phyloP scores from a whole-genome alignment of 2,113 vertebrate genomes.

The Clarias magur region DNA sequence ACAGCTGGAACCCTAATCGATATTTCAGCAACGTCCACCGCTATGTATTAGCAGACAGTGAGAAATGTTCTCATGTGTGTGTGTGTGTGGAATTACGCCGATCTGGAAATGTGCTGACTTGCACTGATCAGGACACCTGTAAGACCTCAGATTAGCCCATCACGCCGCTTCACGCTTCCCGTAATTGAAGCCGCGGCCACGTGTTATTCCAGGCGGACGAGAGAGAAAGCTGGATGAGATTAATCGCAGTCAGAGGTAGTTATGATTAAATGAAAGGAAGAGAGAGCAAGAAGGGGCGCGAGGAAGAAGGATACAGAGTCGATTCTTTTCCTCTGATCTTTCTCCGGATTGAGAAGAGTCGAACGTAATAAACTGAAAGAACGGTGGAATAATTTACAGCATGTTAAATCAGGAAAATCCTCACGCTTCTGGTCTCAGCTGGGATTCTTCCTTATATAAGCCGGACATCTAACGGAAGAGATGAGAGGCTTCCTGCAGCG shows the following conservation, averaged over 20 bases:
- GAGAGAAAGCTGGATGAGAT: neutral
- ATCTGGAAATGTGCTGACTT: conserved; percentile 2
- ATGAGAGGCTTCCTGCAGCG: neutral
- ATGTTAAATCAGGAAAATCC: neutral
- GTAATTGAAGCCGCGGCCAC: conserved; percentile 34
- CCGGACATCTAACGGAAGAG: neutral
- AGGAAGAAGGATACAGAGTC: neutral
- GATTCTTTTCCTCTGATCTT: neutral
- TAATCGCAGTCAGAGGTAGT: conserved; percentile 36
- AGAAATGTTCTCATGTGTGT: conserved; percentile 8
- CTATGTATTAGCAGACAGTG: conserved; percentile 25
- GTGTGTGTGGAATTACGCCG: conserved; percentile 23
- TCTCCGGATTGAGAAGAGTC: neutral
- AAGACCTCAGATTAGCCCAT: conserved; percentile 20
- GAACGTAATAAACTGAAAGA: neutral
- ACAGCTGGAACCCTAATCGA: conserved; percentile 34
- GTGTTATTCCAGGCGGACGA: conserved; percentile 25
- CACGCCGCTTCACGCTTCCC: conserved; percentile 7
- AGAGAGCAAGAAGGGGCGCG: neutral
- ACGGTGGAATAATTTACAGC: neutral
- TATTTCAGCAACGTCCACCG: conserved; percentile 3
- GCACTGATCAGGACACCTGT: conserved; percentile 39
- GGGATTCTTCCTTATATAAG: neutral
- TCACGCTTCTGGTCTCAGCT: neutral
- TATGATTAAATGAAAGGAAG: conserved; percentile 31